Conservation (phyloP, 2,113 vertebrate species). For the Myxocyprinus asiaticus region DNA sequence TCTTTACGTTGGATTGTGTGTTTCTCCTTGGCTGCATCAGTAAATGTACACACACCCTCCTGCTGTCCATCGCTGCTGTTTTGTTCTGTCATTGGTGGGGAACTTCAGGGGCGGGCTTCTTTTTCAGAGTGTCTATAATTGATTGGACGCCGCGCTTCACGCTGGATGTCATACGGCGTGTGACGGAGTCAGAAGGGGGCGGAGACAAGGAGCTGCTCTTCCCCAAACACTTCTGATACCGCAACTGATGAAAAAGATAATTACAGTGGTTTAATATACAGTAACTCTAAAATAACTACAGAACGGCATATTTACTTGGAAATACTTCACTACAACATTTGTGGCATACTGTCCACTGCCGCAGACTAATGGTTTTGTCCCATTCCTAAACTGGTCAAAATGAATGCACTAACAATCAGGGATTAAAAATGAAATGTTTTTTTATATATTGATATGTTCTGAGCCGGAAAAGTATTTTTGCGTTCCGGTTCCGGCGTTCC, state of each 20-base stretch:
- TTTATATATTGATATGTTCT: too few relatives aligned
- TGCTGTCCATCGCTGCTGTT: not conserved
- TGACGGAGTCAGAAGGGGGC: slow-evolving; percentile 87
- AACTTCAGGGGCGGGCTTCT: slow-evolving; percentile 88
- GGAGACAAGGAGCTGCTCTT: slow-evolving; percentile 82
- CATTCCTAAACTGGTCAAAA: too few relatives aligned
- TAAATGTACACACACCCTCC: slow-evolving; percentile 36
- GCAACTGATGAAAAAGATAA: slow-evolving; percentile 73
- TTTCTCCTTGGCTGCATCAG: slow-evolving; percentile 20
- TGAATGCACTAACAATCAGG: too few relatives aligned
- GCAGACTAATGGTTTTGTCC: too few relatives aligned
- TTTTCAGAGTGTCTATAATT: slow-evolving; percentile 99
- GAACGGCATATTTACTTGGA: too few relatives aligned
- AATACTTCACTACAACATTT: too few relatives aligned
- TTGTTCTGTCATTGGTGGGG: slow-evolving; percentile 80
- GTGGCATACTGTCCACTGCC: too few relatives aligned
- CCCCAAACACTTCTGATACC: slow-evolving; percentile 98
- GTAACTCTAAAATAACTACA: too few relatives aligned
- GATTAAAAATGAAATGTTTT: too few relatives aligned
- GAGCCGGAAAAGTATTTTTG: too few relatives aligned
- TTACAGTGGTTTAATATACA: not conserved
- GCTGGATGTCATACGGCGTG: slow-evolving; percentile 91
- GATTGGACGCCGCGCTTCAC: slow-evolving; percentile 94
- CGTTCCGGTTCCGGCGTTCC: too few relatives aligned
- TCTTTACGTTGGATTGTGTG: not conserved